Base-by-base conservation (phyloP, 92 coral and sea anemone species). In the Nematostella vectensis region DNA sequence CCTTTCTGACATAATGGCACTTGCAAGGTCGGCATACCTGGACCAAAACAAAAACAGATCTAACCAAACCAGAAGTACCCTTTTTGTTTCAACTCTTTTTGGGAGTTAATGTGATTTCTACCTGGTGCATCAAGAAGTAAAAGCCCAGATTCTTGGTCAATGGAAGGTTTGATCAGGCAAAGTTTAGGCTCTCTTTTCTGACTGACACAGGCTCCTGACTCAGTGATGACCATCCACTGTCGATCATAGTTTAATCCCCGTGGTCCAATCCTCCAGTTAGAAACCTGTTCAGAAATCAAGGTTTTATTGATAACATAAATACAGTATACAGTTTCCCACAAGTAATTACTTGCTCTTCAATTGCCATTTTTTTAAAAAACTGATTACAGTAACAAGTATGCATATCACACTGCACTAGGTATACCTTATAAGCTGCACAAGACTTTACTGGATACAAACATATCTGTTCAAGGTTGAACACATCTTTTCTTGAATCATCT, bases 391-490 rank as follows among this genome's bases (percentile, higher is more conserved):
- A n/a, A n/a, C n/a, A n/a, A n/a, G n/a, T n/a, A n/a, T n/a, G n/a
- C n/a, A n/a, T n/a, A n/a, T n/a, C n/a, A n/a, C n/a, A n/a, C n/a
- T n/a, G n/a, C n/a, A n/a, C n/a, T n/a, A n/a, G n/a, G 15, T 33
- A 15, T 63, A 91, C 98, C 96, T 86, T 77, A 69, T 81, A 87
- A 9, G 93, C 93, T 13, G 85, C 99, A 82, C 99, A 93, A 1
- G 99, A 93, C 69, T 93, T 93, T 59, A 93, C 76, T 11, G 99
- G 99, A 72, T 78, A 93, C 27, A 93, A 54, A 62, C 62, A 93
- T 42, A 93, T 78, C 57, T 73, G 79, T 49, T 78, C 73, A 55
- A 88, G 28, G 17, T 21, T 27, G 50, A 55, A 38, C 37, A 45
- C 42, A 8, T 36, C 42, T 36, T 15, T 8, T 36, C 15, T 36